Evolutionary conservation across 2,797 vertebrate genomes (phyloP).

Genomic region (Sebastolobus alascanus): DNA sequence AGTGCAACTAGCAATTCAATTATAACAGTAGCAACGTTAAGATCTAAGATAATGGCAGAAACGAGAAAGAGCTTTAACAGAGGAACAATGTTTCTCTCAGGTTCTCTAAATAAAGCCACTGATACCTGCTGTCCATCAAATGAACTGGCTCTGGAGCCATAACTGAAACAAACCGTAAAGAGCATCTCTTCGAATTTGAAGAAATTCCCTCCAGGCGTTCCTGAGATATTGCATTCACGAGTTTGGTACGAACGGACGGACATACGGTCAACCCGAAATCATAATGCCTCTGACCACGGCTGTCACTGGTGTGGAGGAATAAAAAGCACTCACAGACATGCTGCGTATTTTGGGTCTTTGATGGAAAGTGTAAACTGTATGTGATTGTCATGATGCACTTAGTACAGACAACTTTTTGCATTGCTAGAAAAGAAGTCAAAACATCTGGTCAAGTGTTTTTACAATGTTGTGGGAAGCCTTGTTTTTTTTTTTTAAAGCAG

Average conservation of each 20-base stretch:
- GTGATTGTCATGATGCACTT: background rate
- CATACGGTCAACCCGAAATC: too few species aligned
- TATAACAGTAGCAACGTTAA: conserved; percentile 59
- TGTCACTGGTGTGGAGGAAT: too few species aligned
- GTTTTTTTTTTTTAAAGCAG: background rate
- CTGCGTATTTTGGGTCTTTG: background rate
- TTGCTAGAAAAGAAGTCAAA: background rate
- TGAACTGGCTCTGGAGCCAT: conserved; percentile 43
- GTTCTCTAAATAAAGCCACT: conserved; percentile 61
- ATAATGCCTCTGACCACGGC: too few species aligned
- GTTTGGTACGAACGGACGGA: too few species aligned
- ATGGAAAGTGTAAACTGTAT: background rate
- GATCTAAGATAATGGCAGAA: conserved; percentile 65
- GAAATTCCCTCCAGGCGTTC: too few species aligned
- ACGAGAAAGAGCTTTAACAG: conserved; percentile 56
- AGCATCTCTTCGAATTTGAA: background rate
- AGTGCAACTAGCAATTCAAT: conserved; percentile 63
- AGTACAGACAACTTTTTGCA: background rate
- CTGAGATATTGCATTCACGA: too few species aligned
- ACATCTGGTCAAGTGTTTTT: background rate
- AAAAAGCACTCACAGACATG: conserved; percentile 6
- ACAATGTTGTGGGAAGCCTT: background rate
- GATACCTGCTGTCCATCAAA: conserved; percentile 64
- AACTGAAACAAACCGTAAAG: conserved; percentile 40
- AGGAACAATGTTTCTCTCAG: conserved; percentile 37